Evolutionary conservation across 2,888 invertebrate genomes (phyloP).

Genomic region (Ashinkailepas kermadecensis): DNA sequence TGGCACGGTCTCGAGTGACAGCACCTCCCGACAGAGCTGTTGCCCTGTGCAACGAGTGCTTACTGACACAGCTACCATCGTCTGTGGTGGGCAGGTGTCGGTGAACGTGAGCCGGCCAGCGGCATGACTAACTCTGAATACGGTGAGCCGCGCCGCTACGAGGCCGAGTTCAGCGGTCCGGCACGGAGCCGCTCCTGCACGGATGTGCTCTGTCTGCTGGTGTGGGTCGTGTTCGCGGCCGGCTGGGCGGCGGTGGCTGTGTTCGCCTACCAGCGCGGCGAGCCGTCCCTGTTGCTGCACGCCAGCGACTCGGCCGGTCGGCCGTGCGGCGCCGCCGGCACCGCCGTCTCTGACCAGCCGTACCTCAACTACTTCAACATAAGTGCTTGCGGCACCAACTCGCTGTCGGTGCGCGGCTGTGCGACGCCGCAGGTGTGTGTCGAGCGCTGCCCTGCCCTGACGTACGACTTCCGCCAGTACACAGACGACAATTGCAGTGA

Average conservation of each 20-base stretch:
- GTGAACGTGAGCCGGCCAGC: too few species aligned
- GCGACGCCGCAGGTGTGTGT: conserved; percentile 78
- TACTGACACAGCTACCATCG: too few species aligned
- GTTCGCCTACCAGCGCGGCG: conserved; percentile 64
- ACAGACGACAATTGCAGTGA: too few species aligned
- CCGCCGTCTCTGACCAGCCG: conserved; percentile 55
- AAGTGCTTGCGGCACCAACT: conserved; percentile 62
- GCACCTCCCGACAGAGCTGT: too few species aligned
- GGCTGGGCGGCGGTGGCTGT: conserved; percentile 71
- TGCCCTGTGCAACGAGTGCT: too few species aligned
- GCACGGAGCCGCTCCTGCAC: conserved; percentile 76
- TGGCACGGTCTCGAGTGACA: too few species aligned
- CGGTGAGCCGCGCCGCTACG: too few species aligned
- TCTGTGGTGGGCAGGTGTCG: too few species aligned
- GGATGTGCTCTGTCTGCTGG: conserved; percentile 72
- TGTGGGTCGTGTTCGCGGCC: conserved; percentile 68
- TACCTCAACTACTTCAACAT: conserved; percentile 76
- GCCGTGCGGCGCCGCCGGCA: conserved; percentile 59
- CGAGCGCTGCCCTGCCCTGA: conserved; percentile 57
- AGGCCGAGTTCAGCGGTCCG: conserved; percentile 51
- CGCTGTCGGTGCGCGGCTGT: conserved; percentile 64
- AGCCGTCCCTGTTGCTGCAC: conserved; percentile 62
- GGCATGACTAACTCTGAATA: too few species aligned
- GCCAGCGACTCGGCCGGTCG: conserved; percentile 71
- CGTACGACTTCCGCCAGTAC: conserved; percentile 39